A percentile compares a stretch with the other conserved stretches of the same genome.
Conservation (phyloP, 2,888 invertebrate species). For the Lasioglossum marginatum region DNA sequence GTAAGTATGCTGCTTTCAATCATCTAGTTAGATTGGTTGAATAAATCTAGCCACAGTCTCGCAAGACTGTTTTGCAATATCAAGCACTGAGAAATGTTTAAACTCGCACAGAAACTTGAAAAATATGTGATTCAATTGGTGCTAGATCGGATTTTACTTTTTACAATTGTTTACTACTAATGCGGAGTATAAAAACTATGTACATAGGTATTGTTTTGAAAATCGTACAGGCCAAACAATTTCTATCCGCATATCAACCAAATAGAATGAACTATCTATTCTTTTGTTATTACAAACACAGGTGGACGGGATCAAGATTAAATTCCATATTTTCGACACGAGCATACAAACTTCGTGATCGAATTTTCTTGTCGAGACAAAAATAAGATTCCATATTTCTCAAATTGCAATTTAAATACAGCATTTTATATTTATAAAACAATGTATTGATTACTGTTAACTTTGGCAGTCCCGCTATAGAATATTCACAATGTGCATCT, state of each 20-base stretch:
- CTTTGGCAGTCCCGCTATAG: constrained; percentile 48
- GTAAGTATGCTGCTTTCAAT: constrained; percentile 58
- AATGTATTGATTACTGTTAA: constrained; percentile 24
- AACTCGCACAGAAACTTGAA: constrained; percentile 69
- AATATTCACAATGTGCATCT: constrained; percentile 37
- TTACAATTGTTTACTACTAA: constrained; percentile 75
- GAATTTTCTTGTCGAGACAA: constrained; percentile 18
- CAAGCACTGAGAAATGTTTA: constrained; percentile 72
- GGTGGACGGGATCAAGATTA: constrained; percentile 69
- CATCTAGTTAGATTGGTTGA: constrained; percentile 67
- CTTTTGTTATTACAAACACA: constrained; percentile 44
- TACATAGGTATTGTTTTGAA: constrained; percentile 76
- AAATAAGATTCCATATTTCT: constrained; percentile 30
- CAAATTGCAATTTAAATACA: constrained; percentile 24
- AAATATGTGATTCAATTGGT: constrained; percentile 62
- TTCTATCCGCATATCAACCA: constrained; percentile 54
- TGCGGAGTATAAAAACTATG: constrained; percentile 82
- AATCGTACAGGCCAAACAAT: constrained; percentile 71
- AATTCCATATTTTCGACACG: constrained; percentile 18
- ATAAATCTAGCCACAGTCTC: constrained; percentile 74
- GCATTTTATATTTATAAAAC: constrained; percentile 25
- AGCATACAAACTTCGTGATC: constrained; percentile 30
- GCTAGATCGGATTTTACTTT: constrained; percentile 58
- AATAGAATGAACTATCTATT: constrained; percentile 56
- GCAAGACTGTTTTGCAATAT: constrained; percentile 70